Evolutionary conservation across 2,797 vertebrate species (phyloP).

Genomic region (Dipus sagitta): DNA sequence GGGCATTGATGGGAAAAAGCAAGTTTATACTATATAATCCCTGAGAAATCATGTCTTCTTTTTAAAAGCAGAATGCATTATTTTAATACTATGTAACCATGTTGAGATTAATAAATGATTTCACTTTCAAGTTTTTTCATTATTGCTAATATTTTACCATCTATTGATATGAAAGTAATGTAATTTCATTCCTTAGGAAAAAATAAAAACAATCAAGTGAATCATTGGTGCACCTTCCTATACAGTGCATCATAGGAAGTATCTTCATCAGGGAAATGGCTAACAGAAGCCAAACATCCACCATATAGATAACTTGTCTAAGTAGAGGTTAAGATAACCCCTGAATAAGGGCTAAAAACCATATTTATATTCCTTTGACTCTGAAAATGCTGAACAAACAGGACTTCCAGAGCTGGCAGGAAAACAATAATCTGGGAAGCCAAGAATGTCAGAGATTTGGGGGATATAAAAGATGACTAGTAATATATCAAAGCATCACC

Average conservation of each 20-base stretch:
- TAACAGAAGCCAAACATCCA: not conserved
- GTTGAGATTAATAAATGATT: not conserved
- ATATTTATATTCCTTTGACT: conserved; percentile 50
- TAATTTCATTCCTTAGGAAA: not conserved
- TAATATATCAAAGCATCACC: conserved; percentile 78
- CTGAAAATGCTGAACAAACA: conserved; percentile 55
- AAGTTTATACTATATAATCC: not conserved
- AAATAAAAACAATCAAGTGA: conserved; percentile 26
- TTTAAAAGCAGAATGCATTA: not conserved
- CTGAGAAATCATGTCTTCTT: not conserved
- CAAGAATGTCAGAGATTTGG: conserved; percentile 66
- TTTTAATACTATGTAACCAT: not conserved
- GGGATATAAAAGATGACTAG: conserved; percentile 71
- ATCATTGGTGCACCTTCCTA: not conserved
- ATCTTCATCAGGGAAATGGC: conserved; percentile 17
- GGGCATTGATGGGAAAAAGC: not conserved
- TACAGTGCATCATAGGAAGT: not conserved
- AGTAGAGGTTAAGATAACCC: conserved; percentile 22
- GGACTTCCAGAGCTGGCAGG: conserved; percentile 11
- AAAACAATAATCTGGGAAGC: conserved; percentile 67
- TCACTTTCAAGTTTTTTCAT: conserved; percentile 14
- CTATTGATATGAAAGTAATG: conserved; percentile 30
- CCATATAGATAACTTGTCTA: not conserved
- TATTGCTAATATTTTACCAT: conserved; percentile 44
- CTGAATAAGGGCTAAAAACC: not conserved